Evolutionary conservation across 2,797 vertebrate genomes (phyloP), one percentile per base, ranked within the genome.

Genomic region (Synaphobranchus kaupii): DNA sequence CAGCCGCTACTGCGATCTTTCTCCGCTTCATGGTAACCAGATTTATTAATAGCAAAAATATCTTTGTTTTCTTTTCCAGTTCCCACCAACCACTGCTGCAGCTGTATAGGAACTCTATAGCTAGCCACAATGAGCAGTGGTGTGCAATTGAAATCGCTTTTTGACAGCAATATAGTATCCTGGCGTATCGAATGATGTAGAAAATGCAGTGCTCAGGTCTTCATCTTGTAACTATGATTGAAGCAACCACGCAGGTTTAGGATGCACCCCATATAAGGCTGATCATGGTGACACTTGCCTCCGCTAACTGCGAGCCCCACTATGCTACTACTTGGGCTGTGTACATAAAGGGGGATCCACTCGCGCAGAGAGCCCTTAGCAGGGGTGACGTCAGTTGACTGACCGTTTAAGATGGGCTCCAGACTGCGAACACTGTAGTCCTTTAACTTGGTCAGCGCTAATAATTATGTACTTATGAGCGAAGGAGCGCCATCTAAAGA

Each of bases 1-100:
- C 96, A 83, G 92, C 96, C 81, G 95, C 96, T 66, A 96, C 93
- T 68, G 94, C 93, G 83, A 96, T 94, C 94, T 95, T 96, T 91
- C 96, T 95, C 89, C 95, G 94, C 93, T 95, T 96, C 96, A 95
- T 96, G 85, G 89, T 88, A 86, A 87, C 88, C 50, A 83, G 78
- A 34, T 88, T 89, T 47, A 87, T 87, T 52, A 87, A 85, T 12
- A 90, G 88, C 86, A 88, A 68, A 63, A 84, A 87, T 90, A 87
- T 83, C 86, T 85, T 83, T 81, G 88, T 90, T 71, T 76, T 68
- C 83, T 63, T 68, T 85, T 86, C 87, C 87, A 88, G 84, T 90
- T 88, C 85, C 88, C 88, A 86, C 89, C 88, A 84, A 85, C 71
- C 85, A 86, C 90, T 87, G 88, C 82, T 68, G 87, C 89, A 88